Conservation (phyloP, 2,888 invertebrate genomes). For the Euphydryas editha region DNA sequence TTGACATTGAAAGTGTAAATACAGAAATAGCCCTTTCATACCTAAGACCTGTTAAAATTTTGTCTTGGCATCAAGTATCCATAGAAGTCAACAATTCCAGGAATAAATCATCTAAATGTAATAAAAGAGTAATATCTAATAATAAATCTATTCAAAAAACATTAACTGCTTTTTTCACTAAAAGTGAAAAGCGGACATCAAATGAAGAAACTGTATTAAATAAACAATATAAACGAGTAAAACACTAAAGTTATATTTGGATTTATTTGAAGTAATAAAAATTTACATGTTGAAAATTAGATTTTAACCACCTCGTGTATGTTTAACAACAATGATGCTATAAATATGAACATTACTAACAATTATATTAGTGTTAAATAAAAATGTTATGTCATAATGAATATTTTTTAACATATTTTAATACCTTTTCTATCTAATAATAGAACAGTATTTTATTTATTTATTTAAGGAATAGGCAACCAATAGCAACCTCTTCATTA, state of each 20-base stretch:
- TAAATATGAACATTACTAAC: too few relatives aligned
- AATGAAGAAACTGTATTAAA: slow-evolving; percentile 41
- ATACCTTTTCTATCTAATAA: too few relatives aligned
- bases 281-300: not conserved
- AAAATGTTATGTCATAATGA: too few relatives aligned
- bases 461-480: too few relatives aligned
- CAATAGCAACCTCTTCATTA: too few relatives aligned
- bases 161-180: slow-evolving; percentile 71
- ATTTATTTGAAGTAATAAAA: not conserved
- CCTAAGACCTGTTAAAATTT: slow-evolving; percentile 78
- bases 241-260: slow-evolving; percentile 39
- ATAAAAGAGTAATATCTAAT: slow-evolving; percentile 69
- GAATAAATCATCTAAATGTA: slow-evolving; percentile 85
- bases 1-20: slow-evolving; percentile 83
- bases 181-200: slow-evolving; percentile 62
- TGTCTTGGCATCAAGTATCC: slow-evolving; percentile 89
- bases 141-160: slow-evolving; percentile 71
- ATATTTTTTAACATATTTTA: too few relatives aligned
- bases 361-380: too few relatives aligned
- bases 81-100: slow-evolving; percentile 88
- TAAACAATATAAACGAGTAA: slow-evolving; percentile 51
- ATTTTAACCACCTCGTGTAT: not conserved
- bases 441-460: too few relatives aligned
- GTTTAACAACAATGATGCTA: not conserved
- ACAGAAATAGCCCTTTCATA: slow-evolving; percentile 79